These are phyloP conservation scores for Knipowitschia caucasica DNA, from an alignment of 2,797 vertebrate genomes.

Conservation along the genomic window DNA sequence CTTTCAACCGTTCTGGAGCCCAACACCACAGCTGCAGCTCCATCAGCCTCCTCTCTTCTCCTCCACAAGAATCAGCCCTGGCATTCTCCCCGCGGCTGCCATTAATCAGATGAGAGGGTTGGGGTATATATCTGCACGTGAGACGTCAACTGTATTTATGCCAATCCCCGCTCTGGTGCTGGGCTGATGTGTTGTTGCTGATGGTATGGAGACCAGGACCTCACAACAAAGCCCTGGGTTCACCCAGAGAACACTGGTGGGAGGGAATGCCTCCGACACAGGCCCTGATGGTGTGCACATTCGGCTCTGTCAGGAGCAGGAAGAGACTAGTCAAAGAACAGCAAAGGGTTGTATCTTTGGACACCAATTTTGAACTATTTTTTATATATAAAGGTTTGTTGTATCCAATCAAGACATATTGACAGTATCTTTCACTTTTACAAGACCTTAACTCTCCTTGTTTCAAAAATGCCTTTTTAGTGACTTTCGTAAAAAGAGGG, in stretches of 20 bases:
- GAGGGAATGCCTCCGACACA: constrained; percentile 64
- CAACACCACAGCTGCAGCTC: constrained; percentile 80
- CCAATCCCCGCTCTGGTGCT: constrained; percentile 59
- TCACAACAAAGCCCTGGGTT: constrained; percentile 77
- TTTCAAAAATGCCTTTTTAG: too few species aligned
- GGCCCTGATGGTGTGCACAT: constrained; percentile 72
- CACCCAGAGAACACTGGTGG: constrained; percentile 75
- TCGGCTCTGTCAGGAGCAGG: constrained; percentile 61
- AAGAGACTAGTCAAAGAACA: constrained; percentile 51
- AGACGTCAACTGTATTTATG: constrained; percentile 58
- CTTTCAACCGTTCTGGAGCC: constrained; percentile 76
- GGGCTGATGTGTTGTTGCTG: constrained; percentile 63
- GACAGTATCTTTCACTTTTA: too few species aligned
- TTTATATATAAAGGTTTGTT: too few species aligned
- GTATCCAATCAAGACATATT: too few species aligned
- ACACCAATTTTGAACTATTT: constrained; percentile 25
- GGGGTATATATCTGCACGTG: constrained; percentile 56
- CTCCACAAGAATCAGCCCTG: constrained; percentile 65
- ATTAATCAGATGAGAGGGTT: constrained; percentile 76
- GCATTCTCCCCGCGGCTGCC: constrained; percentile 80
- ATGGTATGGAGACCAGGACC: constrained; percentile 79
- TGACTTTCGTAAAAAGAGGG: too few species aligned
- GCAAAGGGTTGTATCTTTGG: constrained; percentile 38
- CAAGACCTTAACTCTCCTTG: too few species aligned
- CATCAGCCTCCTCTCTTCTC: constrained; percentile 54